phyloP scores from a whole-genome alignment of 2,113 vertebrate species.

The Ophiodon elongatus region DNA sequence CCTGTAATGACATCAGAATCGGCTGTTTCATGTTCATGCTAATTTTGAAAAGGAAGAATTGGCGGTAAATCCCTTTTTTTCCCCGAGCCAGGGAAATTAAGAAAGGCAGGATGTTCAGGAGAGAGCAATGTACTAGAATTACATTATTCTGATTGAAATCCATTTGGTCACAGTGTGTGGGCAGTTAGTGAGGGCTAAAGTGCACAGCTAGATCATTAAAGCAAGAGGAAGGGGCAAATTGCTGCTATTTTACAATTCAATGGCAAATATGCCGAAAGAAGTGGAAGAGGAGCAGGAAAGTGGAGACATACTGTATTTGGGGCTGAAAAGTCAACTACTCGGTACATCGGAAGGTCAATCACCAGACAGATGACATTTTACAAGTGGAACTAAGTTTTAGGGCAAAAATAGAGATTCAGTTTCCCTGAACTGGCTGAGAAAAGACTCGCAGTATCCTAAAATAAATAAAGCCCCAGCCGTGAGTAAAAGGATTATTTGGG shows the following conservation, averaged over 20 bases:
- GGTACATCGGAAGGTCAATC: conserved; percentile 37
- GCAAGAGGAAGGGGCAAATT: conserved; percentile 4
- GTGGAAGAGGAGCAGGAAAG: not conserved
- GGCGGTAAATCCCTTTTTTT: not conserved
- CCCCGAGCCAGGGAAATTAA: not conserved
- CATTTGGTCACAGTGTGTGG: conserved; percentile 28
- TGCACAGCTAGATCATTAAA: conserved; percentile 3
- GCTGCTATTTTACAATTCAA: conserved; percentile 23
- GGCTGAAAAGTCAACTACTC: conserved; percentile 11
- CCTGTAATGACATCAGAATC: not conserved
- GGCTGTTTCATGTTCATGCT: not conserved
- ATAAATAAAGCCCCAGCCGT: conserved; percentile 36
- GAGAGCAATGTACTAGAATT: not conserved
- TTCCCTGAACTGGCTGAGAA: conserved; percentile 9
- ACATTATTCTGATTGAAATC: conserved; percentile 34
- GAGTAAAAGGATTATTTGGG: conserved; percentile 48
- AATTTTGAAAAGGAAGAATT: not conserved
- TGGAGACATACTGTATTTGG: conserved; percentile 8
- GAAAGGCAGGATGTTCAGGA: not conserved
- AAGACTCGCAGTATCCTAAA: conserved; percentile 25
- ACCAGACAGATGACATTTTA: conserved; percentile 60
- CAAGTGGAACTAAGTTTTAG: conserved; percentile 42
- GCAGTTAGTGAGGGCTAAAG: conserved; percentile 20
- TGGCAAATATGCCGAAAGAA: not conserved
- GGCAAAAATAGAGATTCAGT: conserved; percentile 46